Percentiles rank a stretch among this genome's conserved stretches.
These are phyloP conservation scores for Drosophila orena DNA, from an alignment of 1,140 invertebrate genomes.

Conservation along the genomic window DNA sequence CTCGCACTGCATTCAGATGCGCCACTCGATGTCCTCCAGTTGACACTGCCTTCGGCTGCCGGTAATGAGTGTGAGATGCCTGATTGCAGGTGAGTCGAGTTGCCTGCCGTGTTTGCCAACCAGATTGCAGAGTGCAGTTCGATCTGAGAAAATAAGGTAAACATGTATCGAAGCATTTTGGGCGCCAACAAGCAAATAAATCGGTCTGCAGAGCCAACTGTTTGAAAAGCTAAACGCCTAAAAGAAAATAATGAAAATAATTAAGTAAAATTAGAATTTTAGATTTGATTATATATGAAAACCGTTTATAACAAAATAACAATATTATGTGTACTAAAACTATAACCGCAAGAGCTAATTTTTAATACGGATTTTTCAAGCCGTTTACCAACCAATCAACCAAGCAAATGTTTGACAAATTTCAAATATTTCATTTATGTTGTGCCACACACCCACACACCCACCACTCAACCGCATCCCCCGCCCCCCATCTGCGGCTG, in stretches of 20 bases:
- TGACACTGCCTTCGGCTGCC: conserved; percentile 17
- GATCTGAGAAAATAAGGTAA: conserved; percentile 2
- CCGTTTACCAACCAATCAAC: neutral
- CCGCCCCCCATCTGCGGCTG: neutral
- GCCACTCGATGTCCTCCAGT: conserved; percentile 42
- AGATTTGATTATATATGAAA: no score
- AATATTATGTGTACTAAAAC: no score
- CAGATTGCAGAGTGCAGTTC: conserved; percentile 5
- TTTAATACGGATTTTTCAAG: no score
- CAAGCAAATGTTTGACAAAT: conserved; percentile 13
- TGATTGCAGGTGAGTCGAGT: conserved; percentile 31
- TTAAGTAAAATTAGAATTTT: no score
- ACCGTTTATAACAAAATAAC: no score
- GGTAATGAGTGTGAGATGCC: conserved; percentile 42
- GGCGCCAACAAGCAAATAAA: neutral
- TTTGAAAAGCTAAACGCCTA: no score
- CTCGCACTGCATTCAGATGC: neutral
- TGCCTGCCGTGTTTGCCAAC: conserved; percentile 13
- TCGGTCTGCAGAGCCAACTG: no score
- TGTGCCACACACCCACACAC: conserved; percentile 4
- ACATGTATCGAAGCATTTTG: neutral
- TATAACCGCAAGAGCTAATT: no score
- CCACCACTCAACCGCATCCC: conserved; percentile 14
- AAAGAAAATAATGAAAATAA: no score
- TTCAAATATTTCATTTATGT: conserved; percentile 17